Evolutionary conservation across 2,797 vertebrate genomes (phyloP), one percentile per base, ranked within the genome.

Genomic region (Neosilurus mollespiculum): DNA sequence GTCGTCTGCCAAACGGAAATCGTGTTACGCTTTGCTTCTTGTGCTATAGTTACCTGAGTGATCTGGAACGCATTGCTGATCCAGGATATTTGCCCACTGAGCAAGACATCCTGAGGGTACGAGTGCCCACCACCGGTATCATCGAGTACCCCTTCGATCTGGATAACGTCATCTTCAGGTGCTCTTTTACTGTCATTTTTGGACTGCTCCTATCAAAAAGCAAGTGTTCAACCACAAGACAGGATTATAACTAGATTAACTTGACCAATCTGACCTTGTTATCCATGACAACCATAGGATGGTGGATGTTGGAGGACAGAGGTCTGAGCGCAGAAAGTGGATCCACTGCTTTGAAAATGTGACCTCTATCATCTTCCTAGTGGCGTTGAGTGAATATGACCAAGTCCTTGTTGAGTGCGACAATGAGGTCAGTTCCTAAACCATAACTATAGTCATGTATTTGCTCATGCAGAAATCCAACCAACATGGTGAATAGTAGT

Each of bases 271-370:
- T 20, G 53, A 53, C 24, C 53, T 24, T 67, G 64, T 20, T 43
- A n/a, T 66, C 79, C 43, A 16, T 87, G 72, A 71, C 79, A n/a
- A 78, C 26, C 8, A 37, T 88, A 96, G 95, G 88, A 97, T 98
- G 95, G 96, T 98, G 90, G 96, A 98, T 59, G 96, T 97, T 1
- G 97, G 96, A 34, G 96, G 96, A 89, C 97, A 97, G 90, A 94
- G 96, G 90, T 98, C 96, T 62, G 97, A 97, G 92, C 92, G 96
- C 89, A 96, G 97, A 89, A 97, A 97, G 87, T 97, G 96, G 96
- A 98, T 98, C 89, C 96, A 97, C 89, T 97, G 96, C 91, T 98
- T 98, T 84, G 96, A 97, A 93, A 98, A 95, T 9, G 96, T 98
- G 89, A 98, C 96, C 51, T 98, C 96, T 90, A 97, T 97, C 62